Evolutionary conservation across 2,113 vertebrate species (phyloP).

Genomic region (Motacilla tschutschensis): DNA sequence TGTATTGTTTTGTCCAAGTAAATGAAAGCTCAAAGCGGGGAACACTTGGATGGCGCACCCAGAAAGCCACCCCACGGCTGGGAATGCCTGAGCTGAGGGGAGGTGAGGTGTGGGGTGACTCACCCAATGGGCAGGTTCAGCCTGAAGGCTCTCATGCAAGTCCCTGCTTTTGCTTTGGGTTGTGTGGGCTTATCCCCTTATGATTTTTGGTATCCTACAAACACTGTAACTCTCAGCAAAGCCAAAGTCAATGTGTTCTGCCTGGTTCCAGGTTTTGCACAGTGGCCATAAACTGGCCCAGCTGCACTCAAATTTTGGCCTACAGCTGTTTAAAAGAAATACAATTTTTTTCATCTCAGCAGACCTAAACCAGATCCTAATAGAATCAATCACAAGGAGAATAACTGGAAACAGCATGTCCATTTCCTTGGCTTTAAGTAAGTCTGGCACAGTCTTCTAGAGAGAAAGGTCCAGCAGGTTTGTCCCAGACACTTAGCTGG

Average conservation of each 20-base stretch:
- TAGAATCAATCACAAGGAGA: background rate
- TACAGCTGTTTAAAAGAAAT: background rate
- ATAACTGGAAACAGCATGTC: background rate
- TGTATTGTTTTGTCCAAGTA: background rate
- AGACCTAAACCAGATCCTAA: background rate
- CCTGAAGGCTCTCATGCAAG: background rate
- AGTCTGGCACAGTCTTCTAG: background rate
- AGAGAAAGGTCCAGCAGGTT: background rate
- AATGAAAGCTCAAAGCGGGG: background rate
- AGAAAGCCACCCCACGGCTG: rapidly evolving
- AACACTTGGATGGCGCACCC: background rate
- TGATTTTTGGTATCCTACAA: background rate
- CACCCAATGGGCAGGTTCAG: background rate
- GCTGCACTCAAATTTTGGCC: background rate
- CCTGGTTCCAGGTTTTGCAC: background rate
- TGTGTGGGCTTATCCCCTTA: background rate
- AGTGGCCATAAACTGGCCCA: background rate
- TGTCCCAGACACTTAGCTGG: background rate
- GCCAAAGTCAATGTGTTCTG: background rate
- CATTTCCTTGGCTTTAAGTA: background rate
- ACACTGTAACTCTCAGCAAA: background rate
- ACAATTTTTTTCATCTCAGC: background rate
- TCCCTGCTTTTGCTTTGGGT: background rate
- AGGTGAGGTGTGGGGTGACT: background rate
- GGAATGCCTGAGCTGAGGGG: background rate